These are phyloP conservation scores for Scomberomorus guttatus DNA, from an alignment of 2,797 vertebrate genomes.

Conservation along the genomic window DNA sequence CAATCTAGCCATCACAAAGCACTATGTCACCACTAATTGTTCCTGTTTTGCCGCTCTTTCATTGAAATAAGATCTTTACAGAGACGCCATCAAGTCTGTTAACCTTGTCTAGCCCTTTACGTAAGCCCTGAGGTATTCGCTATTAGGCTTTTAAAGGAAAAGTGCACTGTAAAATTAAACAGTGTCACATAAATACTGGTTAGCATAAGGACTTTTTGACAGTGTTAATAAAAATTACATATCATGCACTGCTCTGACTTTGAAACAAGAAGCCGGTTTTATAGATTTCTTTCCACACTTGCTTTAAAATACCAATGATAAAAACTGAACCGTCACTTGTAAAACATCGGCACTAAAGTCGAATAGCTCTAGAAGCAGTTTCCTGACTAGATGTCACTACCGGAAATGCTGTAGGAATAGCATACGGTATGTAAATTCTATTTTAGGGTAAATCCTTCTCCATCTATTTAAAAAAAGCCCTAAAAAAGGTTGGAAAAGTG, in stretches of 20 bases:
- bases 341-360: too few species aligned
- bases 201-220: background rate
- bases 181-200: background rate
- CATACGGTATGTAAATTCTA: constrained; percentile 15
- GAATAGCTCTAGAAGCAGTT: background rate
- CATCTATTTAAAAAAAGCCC: constrained; percentile 46
- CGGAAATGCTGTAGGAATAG: constrained; percentile 7
- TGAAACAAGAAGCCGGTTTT: background rate
- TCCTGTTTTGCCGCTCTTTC: constrained; percentile 5
- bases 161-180: background rate
- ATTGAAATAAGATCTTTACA: constrained; percentile 22
- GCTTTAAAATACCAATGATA: background rate
- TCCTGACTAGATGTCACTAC: background rate
- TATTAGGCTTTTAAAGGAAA: constrained; percentile 3
- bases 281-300: background rate
- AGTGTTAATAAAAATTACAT: background rate
- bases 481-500: constrained; percentile 62
- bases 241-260: background rate
- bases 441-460: constrained; percentile 24
- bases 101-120: constrained; percentile 13
- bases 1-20: background rate
- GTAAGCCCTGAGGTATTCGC: constrained; percentile 37
- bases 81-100: constrained; percentile 49
- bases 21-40: constrained; percentile 14
- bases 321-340: background rate